Evolutionary conservation across 2,888 invertebrate species (phyloP).

Genomic region (Drosophila paracracens): DNA sequence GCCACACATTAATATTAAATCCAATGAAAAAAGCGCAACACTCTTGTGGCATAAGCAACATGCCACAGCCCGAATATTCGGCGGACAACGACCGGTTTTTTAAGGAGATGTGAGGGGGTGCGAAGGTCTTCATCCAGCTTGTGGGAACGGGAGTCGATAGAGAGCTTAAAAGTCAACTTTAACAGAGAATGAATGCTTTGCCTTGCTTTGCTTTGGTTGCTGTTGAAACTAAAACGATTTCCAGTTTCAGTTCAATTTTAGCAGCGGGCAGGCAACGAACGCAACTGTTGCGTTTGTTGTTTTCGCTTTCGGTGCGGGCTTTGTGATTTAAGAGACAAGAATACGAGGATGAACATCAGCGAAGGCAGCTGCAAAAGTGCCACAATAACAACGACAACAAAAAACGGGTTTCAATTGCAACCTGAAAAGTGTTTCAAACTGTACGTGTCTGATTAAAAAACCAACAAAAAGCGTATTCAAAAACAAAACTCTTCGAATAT

Average conservation of each 20-base stretch:
- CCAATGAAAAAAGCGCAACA: conserved; percentile 46
- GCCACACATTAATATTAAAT: conserved; percentile 65
- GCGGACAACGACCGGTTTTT: conserved; percentile 74
- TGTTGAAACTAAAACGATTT: conserved; percentile 59
- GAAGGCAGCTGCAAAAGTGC: conserved; percentile 77
- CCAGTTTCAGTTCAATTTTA: conserved; percentile 81
- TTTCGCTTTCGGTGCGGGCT: conserved; percentile 66
- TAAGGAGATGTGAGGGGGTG: conserved; percentile 15
- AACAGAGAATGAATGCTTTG: conserved; percentile 29
- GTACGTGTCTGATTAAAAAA: conserved; percentile 10
- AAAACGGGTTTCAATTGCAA: conserved; percentile 71
- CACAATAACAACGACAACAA: conserved; percentile 23
- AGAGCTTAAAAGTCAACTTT: conserved; percentile 48
- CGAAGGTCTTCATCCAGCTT: conserved; percentile 44
- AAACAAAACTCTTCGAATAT: conserved; percentile 23
- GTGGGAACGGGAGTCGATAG: conserved; percentile 75
- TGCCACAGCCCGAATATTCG: conserved; percentile 72
- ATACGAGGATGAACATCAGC: conserved; percentile 60
- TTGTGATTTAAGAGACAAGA: conserved; percentile 64
- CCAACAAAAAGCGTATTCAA: neutral
- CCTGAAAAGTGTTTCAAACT: conserved; percentile 37
- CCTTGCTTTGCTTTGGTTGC: conserved; percentile 13
- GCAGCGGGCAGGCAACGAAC: conserved; percentile 73
- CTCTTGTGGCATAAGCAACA: conserved; percentile 64
- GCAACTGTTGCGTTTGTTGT: conserved; percentile 49